Conservation (phyloP, 1,140 invertebrate genomes). For the Rhopalosiphum padi region DNA sequence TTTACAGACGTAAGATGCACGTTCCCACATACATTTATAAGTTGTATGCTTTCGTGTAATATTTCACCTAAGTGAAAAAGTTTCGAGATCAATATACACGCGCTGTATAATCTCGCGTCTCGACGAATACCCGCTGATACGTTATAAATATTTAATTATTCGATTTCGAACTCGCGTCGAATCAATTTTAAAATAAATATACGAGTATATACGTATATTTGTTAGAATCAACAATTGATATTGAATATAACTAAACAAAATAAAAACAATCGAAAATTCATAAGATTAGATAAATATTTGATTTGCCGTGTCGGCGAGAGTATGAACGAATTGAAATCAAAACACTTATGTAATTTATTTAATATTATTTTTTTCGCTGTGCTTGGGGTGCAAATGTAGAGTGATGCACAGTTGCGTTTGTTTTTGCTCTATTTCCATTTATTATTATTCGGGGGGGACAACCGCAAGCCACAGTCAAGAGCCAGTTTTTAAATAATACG, state of each 20-base stretch:
- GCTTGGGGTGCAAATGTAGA: background rate
- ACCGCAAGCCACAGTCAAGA: conserved; percentile 51
- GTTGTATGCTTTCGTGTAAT: background rate
- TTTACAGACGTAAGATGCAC: background rate
- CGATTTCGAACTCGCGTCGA: background rate
- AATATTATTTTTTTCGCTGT: background rate
- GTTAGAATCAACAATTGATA: background rate
- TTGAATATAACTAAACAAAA: background rate
- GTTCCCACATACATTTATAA: background rate
- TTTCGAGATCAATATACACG: background rate
- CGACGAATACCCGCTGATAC: background rate
- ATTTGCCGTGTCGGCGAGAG: background rate
- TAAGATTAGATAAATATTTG: conserved; percentile 33
- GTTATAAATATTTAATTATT: background rate
- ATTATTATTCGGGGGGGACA: conserved; percentile 5
- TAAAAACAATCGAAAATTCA: background rate
- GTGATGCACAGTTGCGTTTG: background rate
- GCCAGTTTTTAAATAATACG: conserved; percentile 45
- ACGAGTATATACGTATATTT: background rate
- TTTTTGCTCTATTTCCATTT: conserved; percentile 41
- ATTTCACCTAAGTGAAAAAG: background rate
- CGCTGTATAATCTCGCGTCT: background rate
- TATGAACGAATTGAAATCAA: conserved; percentile 12
- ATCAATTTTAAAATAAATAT: no score
- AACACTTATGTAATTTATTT: conserved; percentile 3